A percentile compares a stretch with the other conserved stretches of the same genome.
Conservation (phyloP, 2,888 invertebrate species). For the Aphodius granarius region DNA sequence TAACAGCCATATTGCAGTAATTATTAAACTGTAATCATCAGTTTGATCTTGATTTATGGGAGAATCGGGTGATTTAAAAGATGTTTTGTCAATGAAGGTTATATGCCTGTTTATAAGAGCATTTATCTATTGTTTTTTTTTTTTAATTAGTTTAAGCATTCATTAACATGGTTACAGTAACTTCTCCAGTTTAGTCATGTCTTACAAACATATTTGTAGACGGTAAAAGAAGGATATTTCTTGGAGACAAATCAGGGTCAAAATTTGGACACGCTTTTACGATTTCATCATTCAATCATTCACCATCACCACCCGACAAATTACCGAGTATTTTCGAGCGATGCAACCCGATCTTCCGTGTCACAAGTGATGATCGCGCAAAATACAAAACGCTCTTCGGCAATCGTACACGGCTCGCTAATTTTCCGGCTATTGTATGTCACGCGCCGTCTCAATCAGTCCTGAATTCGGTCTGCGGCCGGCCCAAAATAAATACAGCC, state of each 20-base stretch:
- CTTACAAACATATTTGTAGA: too few relatives aligned
- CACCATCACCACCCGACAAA: neutral
- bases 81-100: neutral
- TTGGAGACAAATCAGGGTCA: too few relatives aligned
- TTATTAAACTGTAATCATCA: neutral
- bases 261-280: too few relatives aligned
- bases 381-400: neutral
- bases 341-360: neutral
- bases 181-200: too few relatives aligned
- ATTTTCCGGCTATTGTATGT: constrained; percentile 28
- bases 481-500: constrained; percentile 24
- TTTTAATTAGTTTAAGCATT: too few relatives aligned
- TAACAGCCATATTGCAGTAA: neutral
- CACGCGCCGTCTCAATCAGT: constrained; percentile 25
- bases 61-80: neutral
- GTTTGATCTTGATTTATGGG: neutral
- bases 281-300: neutral
- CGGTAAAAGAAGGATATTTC: too few relatives aligned
- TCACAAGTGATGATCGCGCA: neutral
- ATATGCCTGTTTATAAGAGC: neutral
- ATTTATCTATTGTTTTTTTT: neutral
- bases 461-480: constrained; percentile 17
- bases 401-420: constrained; percentile 1
- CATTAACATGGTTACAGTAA: too few relatives aligned
- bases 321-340: neutral